Evolutionary conservation across 2,888 invertebrate species (phyloP).

Genomic region (Yponomeuta evonymella): DNA sequence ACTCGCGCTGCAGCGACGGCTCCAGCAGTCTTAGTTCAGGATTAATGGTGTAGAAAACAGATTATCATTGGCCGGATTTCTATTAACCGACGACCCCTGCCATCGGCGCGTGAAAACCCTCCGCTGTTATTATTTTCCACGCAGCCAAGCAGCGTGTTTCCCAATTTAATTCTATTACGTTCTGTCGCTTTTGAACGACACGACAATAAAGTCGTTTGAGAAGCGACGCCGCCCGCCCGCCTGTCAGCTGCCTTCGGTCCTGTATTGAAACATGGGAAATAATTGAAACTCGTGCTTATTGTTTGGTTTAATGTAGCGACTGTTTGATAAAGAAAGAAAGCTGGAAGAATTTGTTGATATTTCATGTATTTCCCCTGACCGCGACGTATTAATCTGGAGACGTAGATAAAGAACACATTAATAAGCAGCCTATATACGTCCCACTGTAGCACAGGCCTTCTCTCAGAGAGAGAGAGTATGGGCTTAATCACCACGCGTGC

Average conservation of each 20-base stretch:
- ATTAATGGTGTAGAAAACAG: constrained; percentile 78
- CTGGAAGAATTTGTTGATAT: neutral
- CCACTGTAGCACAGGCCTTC: too few relatives aligned
- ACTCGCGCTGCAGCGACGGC: constrained; percentile 68
- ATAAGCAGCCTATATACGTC: too few relatives aligned
- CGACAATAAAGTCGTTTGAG: constrained; percentile 59
- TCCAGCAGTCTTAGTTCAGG: constrained; percentile 75
- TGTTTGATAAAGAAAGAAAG: neutral
- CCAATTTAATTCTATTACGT: constrained; percentile 75
- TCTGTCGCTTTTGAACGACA: constrained; percentile 71
- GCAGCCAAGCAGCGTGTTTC: constrained; percentile 66
- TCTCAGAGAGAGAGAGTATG: too few relatives aligned
- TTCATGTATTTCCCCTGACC: too few relatives aligned
- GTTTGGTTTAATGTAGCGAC: neutral
- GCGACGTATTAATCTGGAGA: too few relatives aligned
- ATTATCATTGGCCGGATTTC: constrained; percentile 76
- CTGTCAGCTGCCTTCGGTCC: neutral
- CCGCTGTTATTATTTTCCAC: constrained; percentile 75
- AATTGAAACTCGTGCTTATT: neutral
- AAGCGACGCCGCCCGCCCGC: constrained; percentile 7
- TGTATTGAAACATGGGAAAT: neutral
- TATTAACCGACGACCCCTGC: constrained; percentile 70
- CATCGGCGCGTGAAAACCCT: constrained; percentile 71
- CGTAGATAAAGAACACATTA: too few relatives aligned
- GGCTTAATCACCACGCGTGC: too few relatives aligned